Percentiles rank a stretch among this genome's conserved stretches.
Evolutionary conservation across 2,113 vertebrate species (phyloP).

Genomic region (Promerops cafer): DNA sequence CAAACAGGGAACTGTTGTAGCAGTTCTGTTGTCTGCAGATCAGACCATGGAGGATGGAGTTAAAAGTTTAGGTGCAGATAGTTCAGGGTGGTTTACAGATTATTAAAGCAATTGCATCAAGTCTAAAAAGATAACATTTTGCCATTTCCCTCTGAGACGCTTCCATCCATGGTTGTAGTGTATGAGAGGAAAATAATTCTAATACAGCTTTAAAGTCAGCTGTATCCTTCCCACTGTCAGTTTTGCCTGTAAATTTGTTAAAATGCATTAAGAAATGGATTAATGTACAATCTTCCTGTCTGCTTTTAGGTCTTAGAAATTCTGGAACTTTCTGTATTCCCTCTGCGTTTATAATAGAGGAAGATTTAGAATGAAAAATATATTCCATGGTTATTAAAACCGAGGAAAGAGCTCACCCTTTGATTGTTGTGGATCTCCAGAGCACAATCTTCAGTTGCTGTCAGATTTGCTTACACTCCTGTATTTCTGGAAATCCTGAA

Average conservation of each 20-base stretch:
- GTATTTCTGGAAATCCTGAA: neutral
- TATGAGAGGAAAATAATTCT: neutral
- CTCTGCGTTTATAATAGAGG: neutral
- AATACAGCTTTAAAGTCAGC: neutral
- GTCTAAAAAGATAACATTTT: neutral
- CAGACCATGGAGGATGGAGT: neutral
- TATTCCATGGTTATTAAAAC: neutral
- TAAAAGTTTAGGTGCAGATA: neutral
- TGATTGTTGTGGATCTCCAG: neutral
- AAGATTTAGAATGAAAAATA: neutral
- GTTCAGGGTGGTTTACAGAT: neutral
- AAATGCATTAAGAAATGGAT: neutral
- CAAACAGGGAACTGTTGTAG: neutral
- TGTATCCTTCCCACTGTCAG: neutral
- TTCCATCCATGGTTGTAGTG: accelerated
- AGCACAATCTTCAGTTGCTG: neutral
- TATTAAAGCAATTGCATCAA: neutral
- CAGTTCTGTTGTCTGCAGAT: neutral
- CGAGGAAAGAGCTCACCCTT: neutral
- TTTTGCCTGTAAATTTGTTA: neutral
- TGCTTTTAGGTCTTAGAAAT: neutral
- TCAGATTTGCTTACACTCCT: neutral
- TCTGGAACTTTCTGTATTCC: neutral
- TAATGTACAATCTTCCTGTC: neutral
- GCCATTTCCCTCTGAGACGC: accelerated